Base-by-base conservation (phyloP, 2,113 vertebrate genomes). In the Rattus norvegicus region DNA sequence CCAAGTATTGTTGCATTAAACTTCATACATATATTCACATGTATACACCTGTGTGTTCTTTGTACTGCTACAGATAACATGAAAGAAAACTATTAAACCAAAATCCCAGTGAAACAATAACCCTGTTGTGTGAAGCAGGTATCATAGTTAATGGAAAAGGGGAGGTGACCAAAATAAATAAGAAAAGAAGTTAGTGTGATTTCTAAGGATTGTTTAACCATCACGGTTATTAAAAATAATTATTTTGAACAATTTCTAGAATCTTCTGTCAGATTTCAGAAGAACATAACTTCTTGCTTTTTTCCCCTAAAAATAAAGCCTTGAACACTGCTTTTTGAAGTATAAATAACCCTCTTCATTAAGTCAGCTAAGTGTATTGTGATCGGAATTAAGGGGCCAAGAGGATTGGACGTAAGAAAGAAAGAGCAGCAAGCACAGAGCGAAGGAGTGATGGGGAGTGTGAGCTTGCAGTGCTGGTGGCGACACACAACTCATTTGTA, bases 401-500 rank as follows among this genome's bases (percentile, higher is more conserved):
- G 3, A 30, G 28, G 59, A 24, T 19, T 13, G 13, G 59, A 65
- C 70, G 79, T 36, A 33, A 17, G 11, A 54, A 30, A 92, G 43
- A 43, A 43, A 43, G 43, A 43, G 26, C 67, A 30, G 56, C n/a
- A 73, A 65, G 5, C 47, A n/a, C 4, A 20, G 28, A 39, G 79
- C 63, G 81, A 9, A 49, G 75, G 4, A 5, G 11, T 65, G 56
- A 24, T n/a, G 36, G 16, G 52, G 10, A 56, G 16, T 33, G 6
- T 24, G 2, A 8, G 17, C 52, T 47, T 76, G 39, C 61, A 26
- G 2, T 73, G 56, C 5, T 70, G 33, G 3, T 1, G 7, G 33
- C 33, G 10, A 8, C 28, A 30, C 4, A 4, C 2, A 24, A 2
- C 33, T 5, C 0, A 3, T 69, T 88, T 49, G 11, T 84, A 5